Base-by-base conservation (phyloP, 2,113 vertebrate species). In the Aldabrachelys gigantea region DNA sequence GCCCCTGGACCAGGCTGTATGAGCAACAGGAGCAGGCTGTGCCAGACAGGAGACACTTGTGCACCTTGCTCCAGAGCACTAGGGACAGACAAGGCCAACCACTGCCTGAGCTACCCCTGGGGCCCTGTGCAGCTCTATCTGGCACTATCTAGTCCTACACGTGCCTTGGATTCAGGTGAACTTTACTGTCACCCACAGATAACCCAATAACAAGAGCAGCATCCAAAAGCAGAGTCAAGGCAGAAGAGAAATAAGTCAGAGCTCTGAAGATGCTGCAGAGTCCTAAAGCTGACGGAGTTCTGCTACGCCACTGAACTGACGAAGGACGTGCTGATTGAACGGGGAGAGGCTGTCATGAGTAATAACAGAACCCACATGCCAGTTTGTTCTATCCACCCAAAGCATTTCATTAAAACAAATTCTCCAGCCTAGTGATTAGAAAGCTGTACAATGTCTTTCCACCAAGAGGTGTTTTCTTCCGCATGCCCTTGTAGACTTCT, bases 311-410 rank as follows among this genome's bases (percentile, higher is more conserved):
- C 7, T 50, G 29, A 12, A 94, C 31, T 80, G 96, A 94, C 47
- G 95, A 87, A 65, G 82, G 92, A 62, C 82, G 94, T 96, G 94
- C 85, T 96, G 91, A 93, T 88, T 6, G 44, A 38, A 79, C 41
- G 79, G 94, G 49, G 21, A 91, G 53, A 82, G 52, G 16, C 22
- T 14, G 31, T 65, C 31, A 49, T 49, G 27, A 29, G 65, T 21
- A 62, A 65, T 49, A 83, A 84, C 35, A 50, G 4, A 31, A 65
- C 38, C 27, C 19, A 2, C 38, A 8, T 14, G 5, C 1, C 38
- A 44, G 19, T 57, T 24, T 9, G 2, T 4, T 56, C 8, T 41
- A 27, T 82, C 91, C 87, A 91, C 0, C 17, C 47, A 94, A 57
- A 38, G 21, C 1, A 6, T n/a, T 82, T 56, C 44, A 50, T 50